Evolutionary conservation across 2,797 vertebrate species (phyloP).

Genomic region (Poeciliopsis presidionis): DNA sequence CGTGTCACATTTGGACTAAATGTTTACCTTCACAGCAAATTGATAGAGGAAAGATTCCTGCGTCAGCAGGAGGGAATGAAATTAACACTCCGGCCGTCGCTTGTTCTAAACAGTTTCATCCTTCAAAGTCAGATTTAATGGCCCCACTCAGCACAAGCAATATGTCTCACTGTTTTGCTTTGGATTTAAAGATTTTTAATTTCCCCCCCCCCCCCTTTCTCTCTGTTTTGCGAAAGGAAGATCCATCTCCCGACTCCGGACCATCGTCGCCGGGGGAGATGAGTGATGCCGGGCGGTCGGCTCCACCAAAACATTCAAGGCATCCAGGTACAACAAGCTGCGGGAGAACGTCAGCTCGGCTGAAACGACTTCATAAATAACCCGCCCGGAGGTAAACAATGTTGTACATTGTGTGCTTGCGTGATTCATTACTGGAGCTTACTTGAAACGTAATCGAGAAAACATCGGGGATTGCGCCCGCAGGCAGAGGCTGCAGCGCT

Average conservation of each 20-base stretch:
- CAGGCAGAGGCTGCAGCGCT: background rate
- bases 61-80: conserved; percentile 15
- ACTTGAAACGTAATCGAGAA: conserved; percentile 34
- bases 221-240: background rate
- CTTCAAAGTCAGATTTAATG: conserved; percentile 1
- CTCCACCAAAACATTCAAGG: conserved; percentile 8
- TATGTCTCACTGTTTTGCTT: conserved; percentile 3
- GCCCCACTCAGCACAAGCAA: background rate
- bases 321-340: conserved; percentile 10
- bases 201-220: no score
- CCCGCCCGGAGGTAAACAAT: conserved; percentile 40
- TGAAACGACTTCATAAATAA: conserved; percentile 50
- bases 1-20: background rate
- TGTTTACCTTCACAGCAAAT: background rate
- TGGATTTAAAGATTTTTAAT: background rate
- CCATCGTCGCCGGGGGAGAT: background rate
- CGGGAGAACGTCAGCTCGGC: conserved; percentile 17
- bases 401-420: background rate
- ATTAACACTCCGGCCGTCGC: background rate
- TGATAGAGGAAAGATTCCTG: background rate
- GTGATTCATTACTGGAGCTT: conserved; percentile 18
- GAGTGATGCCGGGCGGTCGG: conserved; percentile 1
- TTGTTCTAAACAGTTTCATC: conserved; percentile 12
- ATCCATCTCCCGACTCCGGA: background rate
- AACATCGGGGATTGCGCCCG: background rate